Base-by-base conservation (phyloP, 2,888 invertebrate genomes). In the Perizoma affinitatum region DNA sequence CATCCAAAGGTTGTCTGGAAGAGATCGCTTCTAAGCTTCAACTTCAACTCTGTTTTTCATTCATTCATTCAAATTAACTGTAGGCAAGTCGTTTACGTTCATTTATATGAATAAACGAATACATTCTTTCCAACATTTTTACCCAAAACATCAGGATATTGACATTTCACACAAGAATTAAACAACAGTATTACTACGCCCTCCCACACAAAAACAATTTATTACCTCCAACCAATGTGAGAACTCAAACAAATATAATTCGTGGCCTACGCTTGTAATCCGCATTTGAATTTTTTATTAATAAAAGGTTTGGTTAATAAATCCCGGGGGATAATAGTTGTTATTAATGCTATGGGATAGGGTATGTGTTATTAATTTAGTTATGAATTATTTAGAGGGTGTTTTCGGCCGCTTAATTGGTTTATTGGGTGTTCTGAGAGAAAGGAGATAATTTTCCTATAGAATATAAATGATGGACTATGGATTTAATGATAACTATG, bases 221-320 rank as follows among this genome's bases (percentile, higher is more conserved):
- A 66, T 66, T 59, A 66, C 61, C 55, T 46, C 45, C 34, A 38
- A 50, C 60, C 54, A 38, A 57, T 62, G 58, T 62, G 62, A 62
- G 58, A 62, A 63, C 78, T 75, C 77, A 86, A 92, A 91, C 90
- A 87, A 91, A 76, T 74, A 69, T 73, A 83, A 85, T 81, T 86
- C 77, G 50, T 54, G 74, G 80, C 90, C 69, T 90, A 91, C 84
- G 74, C 66, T 44, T 80, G 88, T 90, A 90, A 86, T 76, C 85
- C 74, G 70, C 83, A 90, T 90, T 90, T 87, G 86, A 89, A 84
- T 90, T 90, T 90, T 91, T 91, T 91, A 90, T 90, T 90, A 90
- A 87, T 88, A 86, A 70, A 61, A 67, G 50, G 57, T 58, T 58
- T 71, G 69, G 69, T 71, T 78, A 81, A 80, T 82, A 79, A 82